Evolutionary conservation across 2,888 invertebrate genomes (phyloP).

Genomic region (Synanthedon vespiformis): DNA sequence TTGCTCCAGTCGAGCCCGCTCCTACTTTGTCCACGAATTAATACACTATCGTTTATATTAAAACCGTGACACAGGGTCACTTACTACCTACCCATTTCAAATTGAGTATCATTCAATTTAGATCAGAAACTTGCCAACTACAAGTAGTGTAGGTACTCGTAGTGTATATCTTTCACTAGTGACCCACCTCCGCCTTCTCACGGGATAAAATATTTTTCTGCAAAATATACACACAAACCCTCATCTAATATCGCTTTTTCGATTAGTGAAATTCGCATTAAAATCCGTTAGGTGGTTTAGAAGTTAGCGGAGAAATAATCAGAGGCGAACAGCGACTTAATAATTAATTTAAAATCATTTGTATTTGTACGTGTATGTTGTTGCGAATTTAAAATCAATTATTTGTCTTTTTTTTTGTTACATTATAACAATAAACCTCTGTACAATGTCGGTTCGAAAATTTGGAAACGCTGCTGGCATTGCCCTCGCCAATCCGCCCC

Average conservation of each 20-base stretch:
- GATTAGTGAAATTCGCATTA: too few relatives aligned
- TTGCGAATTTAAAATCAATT: constrained; percentile 2
- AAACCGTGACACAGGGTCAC: constrained; percentile 16
- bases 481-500: constrained; percentile 35
- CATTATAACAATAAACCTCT: constrained; percentile 2
- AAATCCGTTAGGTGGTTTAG: too few relatives aligned
- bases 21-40: constrained; percentile 41
- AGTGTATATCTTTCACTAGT: too few relatives aligned
- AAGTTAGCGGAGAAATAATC: too few relatives aligned
- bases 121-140: neutral
- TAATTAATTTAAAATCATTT: too few relatives aligned
- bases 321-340: too few relatives aligned
- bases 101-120: constrained; percentile 1
- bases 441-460: neutral
- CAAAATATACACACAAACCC: too few relatives aligned
- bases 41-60: constrained; percentile 34
- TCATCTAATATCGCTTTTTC: too few relatives aligned
- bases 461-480: constrained; percentile 7
- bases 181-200: too few relatives aligned
- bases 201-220: too few relatives aligned
- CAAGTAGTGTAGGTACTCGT: too few relatives aligned
- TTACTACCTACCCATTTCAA: constrained; percentile 3
- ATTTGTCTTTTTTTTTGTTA: neutral
- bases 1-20: constrained; percentile 47
- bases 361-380: too few relatives aligned